phyloP scores from a whole-genome alignment of 2,797 vertebrate species.

The Rhynchonycteris naso region DNA sequence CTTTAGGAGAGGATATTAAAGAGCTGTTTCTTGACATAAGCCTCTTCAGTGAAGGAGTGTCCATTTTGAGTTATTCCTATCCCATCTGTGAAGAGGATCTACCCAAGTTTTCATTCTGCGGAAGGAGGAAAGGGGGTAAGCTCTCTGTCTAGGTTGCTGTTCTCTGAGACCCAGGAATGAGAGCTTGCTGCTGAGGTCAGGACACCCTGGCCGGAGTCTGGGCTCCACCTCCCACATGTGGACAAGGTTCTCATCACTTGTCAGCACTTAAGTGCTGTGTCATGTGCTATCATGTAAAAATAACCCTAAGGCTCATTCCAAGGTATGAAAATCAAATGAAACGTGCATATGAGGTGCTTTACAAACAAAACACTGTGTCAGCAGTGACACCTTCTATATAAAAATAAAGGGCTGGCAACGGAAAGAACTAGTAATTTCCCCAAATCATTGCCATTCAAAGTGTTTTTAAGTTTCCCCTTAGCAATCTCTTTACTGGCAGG shows the following conservation, averaged over 20 bases:
- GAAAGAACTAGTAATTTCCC: background rate
- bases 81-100: constrained; percentile 75
- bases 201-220: fast-evolving
- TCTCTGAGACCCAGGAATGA: background rate
- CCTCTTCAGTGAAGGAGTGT: constrained; percentile 74
- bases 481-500: background rate
- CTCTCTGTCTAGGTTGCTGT: background rate
- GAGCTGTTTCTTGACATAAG: constrained; percentile 70
- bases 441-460: background rate
- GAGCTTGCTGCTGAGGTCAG: too few relatives aligned
- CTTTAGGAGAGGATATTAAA: constrained; percentile 82
- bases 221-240: background rate
- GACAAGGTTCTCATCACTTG: background rate
- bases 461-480: background rate
- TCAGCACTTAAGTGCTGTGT: background rate
- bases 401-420: background rate
- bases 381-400: background rate
- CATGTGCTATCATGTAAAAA: background rate
- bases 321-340: background rate
- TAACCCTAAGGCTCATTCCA: background rate
- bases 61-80: constrained; percentile 74
- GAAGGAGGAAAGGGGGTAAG: constrained; percentile 89
- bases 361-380: background rate
- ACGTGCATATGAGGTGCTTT: background rate
- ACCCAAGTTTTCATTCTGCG: constrained; percentile 84